Evolutionary conservation across 2,797 vertebrate species (phyloP).

Genomic region (Schizopygopsis pylzovi): DNA sequence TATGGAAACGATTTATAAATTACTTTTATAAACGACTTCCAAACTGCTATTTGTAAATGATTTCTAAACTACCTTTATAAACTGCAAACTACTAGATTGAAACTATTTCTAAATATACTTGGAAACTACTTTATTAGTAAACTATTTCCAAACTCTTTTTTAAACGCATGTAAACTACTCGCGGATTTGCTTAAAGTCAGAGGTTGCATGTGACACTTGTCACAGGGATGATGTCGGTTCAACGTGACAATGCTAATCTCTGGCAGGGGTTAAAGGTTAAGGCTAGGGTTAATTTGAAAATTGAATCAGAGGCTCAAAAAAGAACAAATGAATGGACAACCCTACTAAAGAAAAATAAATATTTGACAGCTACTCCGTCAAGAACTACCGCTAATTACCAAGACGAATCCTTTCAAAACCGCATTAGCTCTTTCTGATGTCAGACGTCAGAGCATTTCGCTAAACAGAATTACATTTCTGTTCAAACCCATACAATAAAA

Average conservation of each 20-base stretch:
- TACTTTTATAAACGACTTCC: not conserved
- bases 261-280: constrained; percentile 42
- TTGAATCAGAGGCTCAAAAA: constrained; percentile 30
- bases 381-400: not conserved
- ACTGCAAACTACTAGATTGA: not conserved
- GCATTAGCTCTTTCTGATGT: not conserved
- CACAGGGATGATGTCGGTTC: constrained; percentile 2
- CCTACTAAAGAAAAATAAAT: constrained; percentile 26
- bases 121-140: not conserved
- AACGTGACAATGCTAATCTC: constrained; percentile 31
- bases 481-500: not conserved
- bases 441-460: not conserved
- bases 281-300: constrained; percentile 44
- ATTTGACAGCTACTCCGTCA: constrained; percentile 5
- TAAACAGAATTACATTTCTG: not conserved
- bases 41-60: not conserved
- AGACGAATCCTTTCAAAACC: constrained; percentile 8
- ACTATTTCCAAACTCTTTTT: not conserved
- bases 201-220: constrained; percentile 22
- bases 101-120: not conserved
- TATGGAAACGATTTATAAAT: not conserved
- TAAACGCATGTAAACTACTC: not conserved
- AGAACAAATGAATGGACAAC: constrained; percentile 29
- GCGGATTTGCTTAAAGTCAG: not conserved
- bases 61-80: not conserved